phyloP scores from a whole-genome alignment of 2,113 vertebrate species.

The Mesocricetus auratus region DNA sequence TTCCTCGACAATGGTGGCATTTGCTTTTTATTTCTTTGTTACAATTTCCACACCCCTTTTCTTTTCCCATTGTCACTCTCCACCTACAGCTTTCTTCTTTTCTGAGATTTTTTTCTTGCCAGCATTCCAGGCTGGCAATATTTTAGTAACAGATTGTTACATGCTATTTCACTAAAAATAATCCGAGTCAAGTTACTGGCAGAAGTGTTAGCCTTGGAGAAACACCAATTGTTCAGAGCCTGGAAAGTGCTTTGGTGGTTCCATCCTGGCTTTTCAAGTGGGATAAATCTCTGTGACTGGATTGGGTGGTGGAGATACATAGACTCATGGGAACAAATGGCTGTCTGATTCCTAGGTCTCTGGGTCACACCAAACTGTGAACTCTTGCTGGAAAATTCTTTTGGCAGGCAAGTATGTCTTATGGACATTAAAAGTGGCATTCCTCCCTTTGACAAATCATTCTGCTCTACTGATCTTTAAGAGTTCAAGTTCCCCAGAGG shows the following conservation, averaged over 20 bases:
- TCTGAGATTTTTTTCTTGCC: conserved; percentile 49
- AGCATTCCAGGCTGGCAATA: conserved; percentile 63
- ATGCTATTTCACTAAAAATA: conserved; percentile 80
- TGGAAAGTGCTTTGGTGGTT: background rate
- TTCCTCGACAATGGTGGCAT: background rate
- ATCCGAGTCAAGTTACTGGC: conserved; percentile 74
- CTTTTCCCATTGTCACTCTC: background rate
- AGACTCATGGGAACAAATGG: background rate
- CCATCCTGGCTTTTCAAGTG: conserved; percentile 25
- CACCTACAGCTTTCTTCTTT: conserved; percentile 44
- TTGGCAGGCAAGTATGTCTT: background rate
- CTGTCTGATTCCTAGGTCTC: background rate
- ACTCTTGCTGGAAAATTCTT: background rate
- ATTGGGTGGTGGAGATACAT: background rate
- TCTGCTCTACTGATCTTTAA: background rate
- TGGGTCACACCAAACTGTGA: background rate
- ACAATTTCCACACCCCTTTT: background rate
- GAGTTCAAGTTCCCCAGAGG: background rate
- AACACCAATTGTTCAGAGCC: conserved; percentile 56
- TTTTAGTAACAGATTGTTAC: conserved; percentile 77
- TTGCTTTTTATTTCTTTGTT: background rate
- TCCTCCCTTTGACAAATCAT: background rate
- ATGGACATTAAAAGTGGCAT: background rate
- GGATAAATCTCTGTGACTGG: background rate
- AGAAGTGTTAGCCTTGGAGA: conserved; percentile 62